Percentiles rank a stretch among this genome's conserved stretches.
phyloP scores from a whole-genome alignment of 2,888 invertebrate genomes.

The Cylloceria caligata region DNA sequence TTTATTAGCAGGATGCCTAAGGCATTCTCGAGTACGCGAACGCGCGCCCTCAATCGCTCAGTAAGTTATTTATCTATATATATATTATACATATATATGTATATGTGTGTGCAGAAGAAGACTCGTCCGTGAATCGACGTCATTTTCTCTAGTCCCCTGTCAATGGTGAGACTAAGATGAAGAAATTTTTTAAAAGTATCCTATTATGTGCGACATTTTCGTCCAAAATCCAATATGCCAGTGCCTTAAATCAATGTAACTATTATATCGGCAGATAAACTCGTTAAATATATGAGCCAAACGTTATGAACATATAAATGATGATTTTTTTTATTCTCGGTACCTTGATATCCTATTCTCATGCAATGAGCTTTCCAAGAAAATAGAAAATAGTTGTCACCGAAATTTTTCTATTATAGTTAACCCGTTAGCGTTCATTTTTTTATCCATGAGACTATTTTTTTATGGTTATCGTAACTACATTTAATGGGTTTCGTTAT shows the following conservation, averaged over 20 bases:
- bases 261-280: slow-evolving; percentile 72
- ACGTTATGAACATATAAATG: slow-evolving; percentile 72
- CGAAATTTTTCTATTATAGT: no score
- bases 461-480: no score
- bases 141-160: slow-evolving; percentile 64
- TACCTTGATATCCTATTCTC: background rate
- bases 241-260: slow-evolving; percentile 77
- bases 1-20: slow-evolving; percentile 49
- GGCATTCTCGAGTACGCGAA: slow-evolving; percentile 50
- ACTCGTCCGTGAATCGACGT: slow-evolving; percentile 56
- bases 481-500: no score
- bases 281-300: slow-evolving; percentile 81
- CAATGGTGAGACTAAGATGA: slow-evolving; percentile 62
- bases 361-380: background rate
- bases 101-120: slow-evolving; percentile 36
- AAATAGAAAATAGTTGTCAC: background rate
- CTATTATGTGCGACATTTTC: slow-evolving; percentile 61
- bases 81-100: slow-evolving; percentile 34
- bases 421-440: no score
- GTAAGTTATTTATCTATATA: slow-evolving; percentile 64
- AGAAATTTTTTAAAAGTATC: slow-evolving; percentile 45
- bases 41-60: slow-evolving; percentile 58
- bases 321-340: slow-evolving; percentile 30
- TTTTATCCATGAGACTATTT: no score
- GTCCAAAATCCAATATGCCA: slow-evolving; percentile 72